Conservation (phyloP, 1,140 invertebrate genomes). For the Trissolcus basalis region DNA sequence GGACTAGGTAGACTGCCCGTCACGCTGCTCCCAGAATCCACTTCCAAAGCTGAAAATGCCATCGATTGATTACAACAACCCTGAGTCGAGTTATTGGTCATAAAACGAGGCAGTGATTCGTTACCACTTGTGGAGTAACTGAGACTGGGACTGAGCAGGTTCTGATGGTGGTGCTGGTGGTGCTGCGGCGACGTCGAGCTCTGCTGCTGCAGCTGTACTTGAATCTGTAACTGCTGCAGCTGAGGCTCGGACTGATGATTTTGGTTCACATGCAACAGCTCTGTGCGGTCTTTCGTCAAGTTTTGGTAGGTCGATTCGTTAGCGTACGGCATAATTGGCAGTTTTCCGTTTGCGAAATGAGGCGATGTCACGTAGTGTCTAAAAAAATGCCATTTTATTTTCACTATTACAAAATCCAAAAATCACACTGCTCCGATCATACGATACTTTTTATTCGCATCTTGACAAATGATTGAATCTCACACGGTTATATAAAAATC, state of each 20-base stretch:
- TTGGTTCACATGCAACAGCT: constrained; percentile 74
- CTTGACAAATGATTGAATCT: no score
- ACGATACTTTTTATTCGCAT: no score
- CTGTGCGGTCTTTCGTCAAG: constrained; percentile 73
- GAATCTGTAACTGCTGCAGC: constrained; percentile 82
- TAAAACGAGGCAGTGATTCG: neutral
- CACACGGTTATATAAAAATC: no score
- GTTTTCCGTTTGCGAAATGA: constrained; percentile 67
- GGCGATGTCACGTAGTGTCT: constrained; percentile 72
- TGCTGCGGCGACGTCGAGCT: constrained; percentile 78
- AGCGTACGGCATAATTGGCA: constrained; percentile 63
- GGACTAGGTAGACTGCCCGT: constrained; percentile 86
- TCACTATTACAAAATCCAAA: neutral
- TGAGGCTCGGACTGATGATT: constrained; percentile 74
- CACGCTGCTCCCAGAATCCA: constrained; percentile 84
- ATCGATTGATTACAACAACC: no score
- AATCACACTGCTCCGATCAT: no score
- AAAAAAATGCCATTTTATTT: neutral
- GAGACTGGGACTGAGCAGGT: constrained; percentile 81
- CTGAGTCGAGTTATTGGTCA: neutral
- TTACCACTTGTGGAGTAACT: constrained; percentile 80
- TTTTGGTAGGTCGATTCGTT: constrained; percentile 70
- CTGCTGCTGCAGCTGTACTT: constrained; percentile 80
- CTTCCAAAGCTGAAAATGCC: constrained; percentile 76
- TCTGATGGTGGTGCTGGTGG: constrained; percentile 78